Conservation (phyloP, 2,888 invertebrate genomes). For the Cephus sareptanus region DNA sequence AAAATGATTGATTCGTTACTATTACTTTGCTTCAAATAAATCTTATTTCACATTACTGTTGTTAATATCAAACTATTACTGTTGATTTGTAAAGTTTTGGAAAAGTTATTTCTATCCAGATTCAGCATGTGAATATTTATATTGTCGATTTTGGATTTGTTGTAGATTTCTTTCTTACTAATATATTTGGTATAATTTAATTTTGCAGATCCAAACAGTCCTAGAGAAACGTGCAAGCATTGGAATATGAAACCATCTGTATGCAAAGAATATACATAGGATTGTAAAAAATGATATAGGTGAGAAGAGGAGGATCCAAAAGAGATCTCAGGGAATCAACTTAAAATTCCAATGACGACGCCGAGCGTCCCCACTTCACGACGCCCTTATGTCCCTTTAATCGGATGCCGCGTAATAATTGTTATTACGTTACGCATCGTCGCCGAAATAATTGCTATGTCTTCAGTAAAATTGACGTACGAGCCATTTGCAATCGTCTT, state of each 20-base stretch:
- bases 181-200: background rate
- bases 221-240: background rate
- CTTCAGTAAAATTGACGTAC: slow-evolving; percentile 4
- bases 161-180: too few relatives aligned
- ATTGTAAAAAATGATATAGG: background rate
- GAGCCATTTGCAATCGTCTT: slow-evolving; percentile 1
- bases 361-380: background rate
- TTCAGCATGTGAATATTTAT: too few relatives aligned
- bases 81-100: too few relatives aligned
- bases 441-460: background rate
- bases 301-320: slow-evolving; percentile 4
- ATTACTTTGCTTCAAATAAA: background rate
- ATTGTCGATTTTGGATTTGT: too few relatives aligned
- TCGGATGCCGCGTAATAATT: slow-evolving; percentile 19
- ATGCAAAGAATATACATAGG: background rate
- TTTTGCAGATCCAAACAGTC: background rate
- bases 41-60: background rate
- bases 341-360: slow-evolving; percentile 16
- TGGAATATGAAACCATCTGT: background rate
- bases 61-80: too few relatives aligned
- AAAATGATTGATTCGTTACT: too few relatives aligned
- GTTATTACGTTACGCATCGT: slow-evolving; percentile 24
- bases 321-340: slow-evolving; percentile 1
- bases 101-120: too few relatives aligned
- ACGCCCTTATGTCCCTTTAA: slow-evolving; percentile 4